Percentiles rank a stretch among this genome's conserved stretches.
These are phyloP conservation scores for Trilocha varians DNA, from an alignment of 2,888 invertebrate species.

Conservation along the genomic window DNA sequence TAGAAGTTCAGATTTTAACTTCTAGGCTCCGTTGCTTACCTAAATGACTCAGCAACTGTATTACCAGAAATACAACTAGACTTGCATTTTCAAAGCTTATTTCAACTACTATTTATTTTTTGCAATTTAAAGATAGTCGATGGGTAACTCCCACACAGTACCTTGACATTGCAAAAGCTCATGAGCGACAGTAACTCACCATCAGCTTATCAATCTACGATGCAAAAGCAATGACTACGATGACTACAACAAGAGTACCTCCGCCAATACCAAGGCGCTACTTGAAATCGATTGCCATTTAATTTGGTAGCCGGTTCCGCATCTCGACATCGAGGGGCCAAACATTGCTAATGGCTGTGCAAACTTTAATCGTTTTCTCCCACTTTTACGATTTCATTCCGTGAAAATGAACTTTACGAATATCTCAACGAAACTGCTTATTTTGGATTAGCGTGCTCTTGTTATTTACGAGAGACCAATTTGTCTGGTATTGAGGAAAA, in stretches of 20 bases:
- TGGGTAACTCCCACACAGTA: too few relatives aligned
- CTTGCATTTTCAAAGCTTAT: too few relatives aligned
- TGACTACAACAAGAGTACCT: conserved; percentile 4
- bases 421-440: neutral
- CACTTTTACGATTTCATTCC: conserved; percentile 10
- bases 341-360: conserved; percentile 51
- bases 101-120: too few relatives aligned
- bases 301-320: conserved; percentile 25
- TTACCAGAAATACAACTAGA: too few relatives aligned
- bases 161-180: too few relatives aligned
- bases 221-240: neutral
- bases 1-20: too few relatives aligned
- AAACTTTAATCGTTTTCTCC: conserved; percentile 37
- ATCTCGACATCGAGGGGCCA: conserved; percentile 21
- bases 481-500: too few relatives aligned
- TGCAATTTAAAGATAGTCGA: too few relatives aligned
- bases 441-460: neutral
- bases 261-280: conserved; percentile 32
- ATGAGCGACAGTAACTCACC: too few relatives aligned
- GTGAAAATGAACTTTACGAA: neutral
- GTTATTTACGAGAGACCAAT: neutral
- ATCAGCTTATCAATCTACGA: neutral
- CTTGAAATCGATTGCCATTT: conserved; percentile 58
- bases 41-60: too few relatives aligned
- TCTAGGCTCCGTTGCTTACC: too few relatives aligned